phyloP scores from a whole-genome alignment of 2,888 invertebrate species.

The Metacarcinus magister region DNA sequence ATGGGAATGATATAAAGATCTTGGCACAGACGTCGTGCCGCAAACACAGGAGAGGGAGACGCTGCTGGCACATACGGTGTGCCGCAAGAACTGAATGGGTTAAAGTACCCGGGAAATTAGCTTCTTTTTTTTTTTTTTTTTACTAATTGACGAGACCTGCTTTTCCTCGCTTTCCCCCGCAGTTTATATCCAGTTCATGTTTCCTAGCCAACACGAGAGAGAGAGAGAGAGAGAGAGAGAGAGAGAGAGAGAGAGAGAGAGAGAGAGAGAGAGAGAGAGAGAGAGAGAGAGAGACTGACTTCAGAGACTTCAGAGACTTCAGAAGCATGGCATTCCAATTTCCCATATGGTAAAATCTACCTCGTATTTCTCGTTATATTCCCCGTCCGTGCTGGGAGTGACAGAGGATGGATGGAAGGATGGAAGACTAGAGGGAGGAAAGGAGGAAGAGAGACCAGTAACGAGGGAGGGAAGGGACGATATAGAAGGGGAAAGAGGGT shows the following conservation, averaged over 20 bases:
- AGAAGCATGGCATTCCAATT: not conserved
- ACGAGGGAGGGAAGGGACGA: not conserved
- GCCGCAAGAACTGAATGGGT: too few species aligned
- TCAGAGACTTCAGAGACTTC: not conserved
- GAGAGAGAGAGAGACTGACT: too few species aligned
- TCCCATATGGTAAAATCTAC: not conserved
- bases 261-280: too few species aligned
- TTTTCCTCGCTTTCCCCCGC: not conserved
- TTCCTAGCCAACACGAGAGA: too few species aligned
- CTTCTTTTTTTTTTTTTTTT: not conserved
- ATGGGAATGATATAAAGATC: too few species aligned
- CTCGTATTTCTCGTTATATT: constrained; percentile 3
- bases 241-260: too few species aligned
- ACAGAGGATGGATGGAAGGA: not conserved
- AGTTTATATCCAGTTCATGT: not conserved
- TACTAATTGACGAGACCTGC: not conserved
- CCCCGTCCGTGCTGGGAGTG: not conserved
- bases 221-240: too few species aligned
- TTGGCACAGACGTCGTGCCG: too few species aligned
- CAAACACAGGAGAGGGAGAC: too few species aligned
- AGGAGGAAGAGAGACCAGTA: not conserved
- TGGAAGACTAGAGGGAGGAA: not conserved
- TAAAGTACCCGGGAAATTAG: not conserved
- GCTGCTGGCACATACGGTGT: too few species aligned
- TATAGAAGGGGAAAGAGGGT: not conserved